These are phyloP conservation scores for Syngnathus scovelli DNA, from an alignment of 2,113 vertebrate species.

Conservation along the genomic window DNA sequence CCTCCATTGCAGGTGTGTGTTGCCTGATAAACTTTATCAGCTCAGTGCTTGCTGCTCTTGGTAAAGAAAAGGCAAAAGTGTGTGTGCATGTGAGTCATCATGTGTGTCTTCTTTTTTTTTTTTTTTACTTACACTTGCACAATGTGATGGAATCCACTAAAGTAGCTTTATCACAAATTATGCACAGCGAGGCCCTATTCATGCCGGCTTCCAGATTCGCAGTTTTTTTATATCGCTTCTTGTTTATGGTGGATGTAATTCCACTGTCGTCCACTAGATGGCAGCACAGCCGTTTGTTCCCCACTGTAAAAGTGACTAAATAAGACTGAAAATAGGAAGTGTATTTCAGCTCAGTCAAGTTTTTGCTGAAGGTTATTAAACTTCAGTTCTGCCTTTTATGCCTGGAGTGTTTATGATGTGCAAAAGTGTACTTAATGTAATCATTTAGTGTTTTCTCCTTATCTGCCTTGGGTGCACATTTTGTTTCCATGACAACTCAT, in stretches of 20 bases:
- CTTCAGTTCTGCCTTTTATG: too few species aligned
- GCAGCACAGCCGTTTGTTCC: too few species aligned
- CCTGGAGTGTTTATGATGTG: background rate
- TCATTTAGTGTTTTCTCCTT: background rate
- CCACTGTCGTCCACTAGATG: too few species aligned
- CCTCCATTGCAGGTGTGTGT: slow-evolving; percentile 51
- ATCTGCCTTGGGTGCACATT: background rate
- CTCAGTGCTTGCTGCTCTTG: slow-evolving; percentile 48
- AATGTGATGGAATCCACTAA: background rate
- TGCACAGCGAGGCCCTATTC: background rate
- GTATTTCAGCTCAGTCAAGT: too few species aligned
- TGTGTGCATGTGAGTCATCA: background rate
- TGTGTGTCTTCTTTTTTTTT: background rate
- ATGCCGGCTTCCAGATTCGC: too few species aligned
- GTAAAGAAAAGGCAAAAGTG: slow-evolving; percentile 45
- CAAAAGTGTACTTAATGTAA: background rate
- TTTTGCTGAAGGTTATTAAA: too few species aligned
- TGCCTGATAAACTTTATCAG: slow-evolving; percentile 64
- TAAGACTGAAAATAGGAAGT: too few species aligned
- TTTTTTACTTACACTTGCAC: background rate
- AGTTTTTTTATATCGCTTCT: too few species aligned
- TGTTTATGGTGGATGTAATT: too few species aligned
- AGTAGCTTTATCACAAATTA: background rate
- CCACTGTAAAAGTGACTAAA: too few species aligned
- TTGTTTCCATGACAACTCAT: background rate